Conservation (phyloP, 2,113 vertebrate genomes). For the Gorsachius goisagi region DNA sequence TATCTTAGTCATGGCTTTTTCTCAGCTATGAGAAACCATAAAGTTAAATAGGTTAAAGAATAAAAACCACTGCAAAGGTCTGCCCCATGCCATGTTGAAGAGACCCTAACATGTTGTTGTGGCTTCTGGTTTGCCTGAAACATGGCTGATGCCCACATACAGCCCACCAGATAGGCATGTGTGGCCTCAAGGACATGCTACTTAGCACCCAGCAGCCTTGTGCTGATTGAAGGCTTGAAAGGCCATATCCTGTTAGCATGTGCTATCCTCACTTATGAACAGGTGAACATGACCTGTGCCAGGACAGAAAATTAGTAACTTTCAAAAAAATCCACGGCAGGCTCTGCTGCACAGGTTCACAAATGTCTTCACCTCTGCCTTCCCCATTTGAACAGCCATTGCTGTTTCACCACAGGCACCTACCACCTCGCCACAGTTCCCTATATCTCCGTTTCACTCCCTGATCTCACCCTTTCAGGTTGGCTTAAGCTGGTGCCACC, state of each 20-base stretch:
- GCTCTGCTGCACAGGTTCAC: not conserved
- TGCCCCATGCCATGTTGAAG: not conserved
- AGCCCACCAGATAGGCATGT: not conserved
- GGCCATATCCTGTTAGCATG: rapidly evolving
- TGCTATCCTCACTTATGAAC: not conserved
- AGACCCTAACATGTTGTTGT: not conserved
- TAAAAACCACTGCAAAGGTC: not conserved
- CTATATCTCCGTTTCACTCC: not conserved
- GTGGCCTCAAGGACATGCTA: rapidly evolving
- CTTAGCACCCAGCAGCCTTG: not conserved
- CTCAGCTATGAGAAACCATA: not conserved
- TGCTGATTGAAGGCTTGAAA: not conserved
- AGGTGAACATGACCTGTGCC: too few relatives aligned
- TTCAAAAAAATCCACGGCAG: not conserved
- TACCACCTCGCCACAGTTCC: not conserved
- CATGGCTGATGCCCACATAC: too few relatives aligned
- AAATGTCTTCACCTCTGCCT: not conserved
- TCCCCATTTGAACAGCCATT: not conserved
- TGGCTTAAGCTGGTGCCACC: not conserved
- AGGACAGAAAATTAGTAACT: not conserved
- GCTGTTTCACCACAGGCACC: not conserved
- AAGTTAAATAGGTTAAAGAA: not conserved
- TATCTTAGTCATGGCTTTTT: not conserved
- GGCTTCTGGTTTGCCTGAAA: not conserved
- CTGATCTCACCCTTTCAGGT: not conserved